These are phyloP conservation scores for Acleris literana DNA, from an alignment of 2,888 invertebrate species.

Conservation along the genomic window DNA sequence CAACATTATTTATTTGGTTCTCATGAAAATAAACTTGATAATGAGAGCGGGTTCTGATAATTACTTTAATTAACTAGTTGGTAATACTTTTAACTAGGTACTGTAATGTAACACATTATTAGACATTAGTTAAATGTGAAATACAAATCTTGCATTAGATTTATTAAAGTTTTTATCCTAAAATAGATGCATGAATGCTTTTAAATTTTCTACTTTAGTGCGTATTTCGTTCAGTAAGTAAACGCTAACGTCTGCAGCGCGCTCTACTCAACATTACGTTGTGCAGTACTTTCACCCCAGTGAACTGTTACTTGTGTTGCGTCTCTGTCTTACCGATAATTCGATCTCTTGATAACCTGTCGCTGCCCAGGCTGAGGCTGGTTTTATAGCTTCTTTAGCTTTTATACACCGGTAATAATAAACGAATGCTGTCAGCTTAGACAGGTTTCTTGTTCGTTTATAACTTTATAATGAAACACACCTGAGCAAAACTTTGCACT, in stretches of 20 bases:
- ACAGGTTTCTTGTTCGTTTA: conserved; percentile 54
- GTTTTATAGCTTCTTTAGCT: conserved; percentile 27
- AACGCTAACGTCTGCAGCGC: conserved; percentile 34
- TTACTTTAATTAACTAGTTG: too few relatives aligned
- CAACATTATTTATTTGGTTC: too few relatives aligned
- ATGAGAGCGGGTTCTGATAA: too few relatives aligned
- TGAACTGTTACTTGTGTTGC: conserved; percentile 63
- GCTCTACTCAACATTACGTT: conserved; percentile 56
- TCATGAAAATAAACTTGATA: too few relatives aligned
- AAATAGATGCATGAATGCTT: neutral
- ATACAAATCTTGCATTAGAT: too few relatives aligned
- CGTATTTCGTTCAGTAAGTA: neutral
- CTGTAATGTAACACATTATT: too few relatives aligned
- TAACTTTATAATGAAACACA: too few relatives aligned
- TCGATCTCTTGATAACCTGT: conserved; percentile 58
- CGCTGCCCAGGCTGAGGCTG: conserved; percentile 45
- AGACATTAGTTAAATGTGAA: too few relatives aligned
- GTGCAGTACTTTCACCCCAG: conserved; percentile 74
- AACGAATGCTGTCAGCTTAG: conserved; percentile 52
- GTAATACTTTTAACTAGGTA: too few relatives aligned
- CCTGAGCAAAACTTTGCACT: conserved; percentile 40
- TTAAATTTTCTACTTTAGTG: neutral
- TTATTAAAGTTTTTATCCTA: too few relatives aligned
- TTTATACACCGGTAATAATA: conserved; percentile 42
- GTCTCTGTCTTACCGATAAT: conserved; percentile 53